phyloP scores from a whole-genome alignment of 1,140 invertebrate genomes.

The Muscidifurax raptorellus region DNA sequence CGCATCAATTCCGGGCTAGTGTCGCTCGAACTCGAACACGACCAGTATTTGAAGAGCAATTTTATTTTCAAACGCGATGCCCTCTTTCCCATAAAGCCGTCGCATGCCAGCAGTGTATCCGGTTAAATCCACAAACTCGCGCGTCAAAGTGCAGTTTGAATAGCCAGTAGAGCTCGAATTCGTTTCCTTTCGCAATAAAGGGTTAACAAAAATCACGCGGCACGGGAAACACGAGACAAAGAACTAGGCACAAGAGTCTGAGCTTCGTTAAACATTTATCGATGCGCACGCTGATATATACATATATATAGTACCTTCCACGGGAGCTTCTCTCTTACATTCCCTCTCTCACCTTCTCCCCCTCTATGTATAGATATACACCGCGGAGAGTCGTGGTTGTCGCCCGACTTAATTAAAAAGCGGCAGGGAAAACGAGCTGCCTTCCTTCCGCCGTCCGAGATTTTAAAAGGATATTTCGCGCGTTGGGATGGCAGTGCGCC shows the following conservation, averaged over 20 bases:
- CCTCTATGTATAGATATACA: background rate
- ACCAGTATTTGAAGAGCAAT: too few species aligned
- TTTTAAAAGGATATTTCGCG: conserved; percentile 41
- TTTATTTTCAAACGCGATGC: too few species aligned
- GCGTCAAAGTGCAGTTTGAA: background rate
- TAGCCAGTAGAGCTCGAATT: background rate
- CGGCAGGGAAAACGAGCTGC: conserved; percentile 4
- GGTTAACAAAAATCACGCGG: background rate
- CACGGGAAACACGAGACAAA: background rate
- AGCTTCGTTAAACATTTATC: conserved; percentile 54
- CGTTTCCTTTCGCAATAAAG: background rate
- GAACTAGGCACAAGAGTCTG: background rate
- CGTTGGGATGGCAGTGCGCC: background rate
- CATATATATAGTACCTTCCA: too few species aligned
- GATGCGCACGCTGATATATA: background rate
- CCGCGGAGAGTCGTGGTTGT: conserved; percentile 14
- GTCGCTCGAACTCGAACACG: too few species aligned
- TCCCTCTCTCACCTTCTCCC: background rate
- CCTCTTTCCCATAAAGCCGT: too few species aligned
- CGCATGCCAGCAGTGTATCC: too few species aligned
- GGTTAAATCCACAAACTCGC: too few species aligned
- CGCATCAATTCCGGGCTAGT: too few species aligned
- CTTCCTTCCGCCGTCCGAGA: background rate
- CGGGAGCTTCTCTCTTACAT: background rate
- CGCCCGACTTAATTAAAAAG: conserved; percentile 54